phyloP scores from a whole-genome alignment of 2,113 vertebrate species.

The Nanorana parkeri region DNA sequence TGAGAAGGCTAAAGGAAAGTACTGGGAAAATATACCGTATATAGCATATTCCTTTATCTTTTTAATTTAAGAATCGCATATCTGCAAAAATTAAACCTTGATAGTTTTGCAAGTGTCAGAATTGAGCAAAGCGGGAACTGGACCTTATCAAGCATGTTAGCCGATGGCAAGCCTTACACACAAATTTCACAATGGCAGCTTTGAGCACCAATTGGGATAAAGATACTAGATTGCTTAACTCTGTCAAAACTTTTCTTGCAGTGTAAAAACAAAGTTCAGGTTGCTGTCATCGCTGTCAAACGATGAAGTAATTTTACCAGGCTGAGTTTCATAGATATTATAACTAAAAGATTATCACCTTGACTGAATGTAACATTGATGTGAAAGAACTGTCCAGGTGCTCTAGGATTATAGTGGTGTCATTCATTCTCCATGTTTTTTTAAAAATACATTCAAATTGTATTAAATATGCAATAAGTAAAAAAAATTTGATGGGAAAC shows the following conservation, averaged over 20 bases:
- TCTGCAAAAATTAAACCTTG: neutral
- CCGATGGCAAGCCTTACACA: neutral
- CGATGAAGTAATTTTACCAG: conserved; percentile 35
- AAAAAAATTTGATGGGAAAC: too few relatives aligned
- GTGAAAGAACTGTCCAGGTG: neutral
- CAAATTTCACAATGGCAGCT: conserved; percentile 14
- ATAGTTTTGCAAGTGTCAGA: conserved; percentile 18
- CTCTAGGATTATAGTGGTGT: conserved; percentile 4
- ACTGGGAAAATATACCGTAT: conserved; percentile 14
- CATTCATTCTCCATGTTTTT: too few relatives aligned
- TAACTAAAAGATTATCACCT: conserved; percentile 6
- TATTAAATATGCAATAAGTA: too few relatives aligned
- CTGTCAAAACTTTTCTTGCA: conserved; percentile 34
- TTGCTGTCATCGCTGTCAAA: conserved; percentile 40
- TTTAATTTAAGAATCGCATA: neutral
- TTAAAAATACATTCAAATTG: too few relatives aligned
- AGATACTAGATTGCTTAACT: neutral
- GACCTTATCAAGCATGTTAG: neutral
- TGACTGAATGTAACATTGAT: conserved; percentile 2
- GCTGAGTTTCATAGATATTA: neutral
- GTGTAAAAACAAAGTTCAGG: conserved; percentile 25
- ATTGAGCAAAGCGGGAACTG: neutral
- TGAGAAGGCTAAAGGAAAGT: neutral
- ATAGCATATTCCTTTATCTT: neutral
- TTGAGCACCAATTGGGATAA: conserved; percentile 6